Conservation (phyloP, 2,888 invertebrate species). For the Esperia sulphurella region DNA sequence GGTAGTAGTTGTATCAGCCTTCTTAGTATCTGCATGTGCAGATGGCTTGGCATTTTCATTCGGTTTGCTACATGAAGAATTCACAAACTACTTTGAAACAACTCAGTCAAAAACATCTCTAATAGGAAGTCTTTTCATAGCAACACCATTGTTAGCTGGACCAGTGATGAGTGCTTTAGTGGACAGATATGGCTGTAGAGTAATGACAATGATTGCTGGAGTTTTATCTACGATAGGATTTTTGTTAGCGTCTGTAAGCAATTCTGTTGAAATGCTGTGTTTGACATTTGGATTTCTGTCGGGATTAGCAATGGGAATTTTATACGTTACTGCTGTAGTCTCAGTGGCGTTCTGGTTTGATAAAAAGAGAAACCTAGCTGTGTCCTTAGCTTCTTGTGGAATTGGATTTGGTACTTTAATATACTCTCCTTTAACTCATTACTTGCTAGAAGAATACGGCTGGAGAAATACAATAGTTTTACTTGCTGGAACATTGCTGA, state of each 20-base stretch:
- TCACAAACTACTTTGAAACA: slow-evolving; percentile 87
- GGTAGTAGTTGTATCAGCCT: slow-evolving; percentile 91
- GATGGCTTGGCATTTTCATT: slow-evolving; percentile 96
- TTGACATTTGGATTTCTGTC: slow-evolving; percentile 91
- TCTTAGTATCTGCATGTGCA: slow-evolving; percentile 92
- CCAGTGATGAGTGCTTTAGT: slow-evolving; percentile 91
- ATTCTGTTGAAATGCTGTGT: slow-evolving; percentile 87
- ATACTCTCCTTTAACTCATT: slow-evolving; percentile 91
- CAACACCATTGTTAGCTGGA: slow-evolving; percentile 91
- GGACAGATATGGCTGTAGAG: slow-evolving; percentile 89
- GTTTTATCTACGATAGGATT: slow-evolving; percentile 86
- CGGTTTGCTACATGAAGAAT: slow-evolving; percentile 91
- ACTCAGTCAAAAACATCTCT: slow-evolving; percentile 91
- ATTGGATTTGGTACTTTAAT: slow-evolving; percentile 93
- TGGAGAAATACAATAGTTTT: slow-evolving; percentile 90
- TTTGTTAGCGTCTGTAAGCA: slow-evolving; percentile 83
- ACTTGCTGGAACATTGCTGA: slow-evolving; percentile 88
- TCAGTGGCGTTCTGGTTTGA: slow-evolving; percentile 96
- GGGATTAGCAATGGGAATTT: slow-evolving; percentile 89
- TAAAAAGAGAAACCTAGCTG: slow-evolving; percentile 90
- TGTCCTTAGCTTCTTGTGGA: slow-evolving; percentile 92
- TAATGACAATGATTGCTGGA: slow-evolving; percentile 86
- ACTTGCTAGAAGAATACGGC: slow-evolving; percentile 84
- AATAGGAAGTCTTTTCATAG: slow-evolving; percentile 93
- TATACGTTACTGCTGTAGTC: slow-evolving; percentile 93